phyloP scores from a whole-genome alignment of 2,113 vertebrate genomes.

The Fregetta grallaria region DNA sequence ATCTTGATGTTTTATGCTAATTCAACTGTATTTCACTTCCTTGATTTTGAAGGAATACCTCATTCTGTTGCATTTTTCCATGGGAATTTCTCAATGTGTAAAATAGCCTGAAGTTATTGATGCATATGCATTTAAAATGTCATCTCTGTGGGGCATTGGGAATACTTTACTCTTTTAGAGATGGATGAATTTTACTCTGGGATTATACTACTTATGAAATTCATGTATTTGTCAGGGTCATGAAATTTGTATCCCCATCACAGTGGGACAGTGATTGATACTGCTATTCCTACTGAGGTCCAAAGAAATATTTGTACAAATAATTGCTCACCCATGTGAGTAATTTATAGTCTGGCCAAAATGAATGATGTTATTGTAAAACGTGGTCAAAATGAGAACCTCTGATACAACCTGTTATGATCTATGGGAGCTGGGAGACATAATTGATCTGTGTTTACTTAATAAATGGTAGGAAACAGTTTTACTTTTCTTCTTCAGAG shows the following conservation, averaged over 20 bases:
- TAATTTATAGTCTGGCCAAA: neutral
- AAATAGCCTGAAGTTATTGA: neutral
- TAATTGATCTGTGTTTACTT: neutral
- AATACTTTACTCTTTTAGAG: neutral
- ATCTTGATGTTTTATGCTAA: neutral
- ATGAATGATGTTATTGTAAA: neutral
- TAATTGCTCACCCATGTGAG: neutral
- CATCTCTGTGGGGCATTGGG: neutral
- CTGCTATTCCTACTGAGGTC: neutral
- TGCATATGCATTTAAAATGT: neutral
- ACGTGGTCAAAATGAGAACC: neutral
- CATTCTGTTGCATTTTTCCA: neutral
- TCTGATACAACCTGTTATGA: neutral
- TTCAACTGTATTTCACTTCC: neutral
- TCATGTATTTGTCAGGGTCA: neutral
- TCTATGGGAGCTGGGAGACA: neutral
- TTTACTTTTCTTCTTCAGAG: neutral
- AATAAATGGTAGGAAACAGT: neutral
- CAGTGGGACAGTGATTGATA: neutral
- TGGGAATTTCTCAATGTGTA: neutral
- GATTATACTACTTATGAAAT: neutral
- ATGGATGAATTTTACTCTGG: neutral
- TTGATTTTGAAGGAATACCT: neutral
- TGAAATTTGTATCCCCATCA: neutral
- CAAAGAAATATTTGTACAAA: neutral